Percentiles rank a stretch among this genome's conserved stretches.
These are phyloP conservation scores for Cryptus armator DNA, from an alignment of 2,888 invertebrate genomes.

Conservation along the genomic window DNA sequence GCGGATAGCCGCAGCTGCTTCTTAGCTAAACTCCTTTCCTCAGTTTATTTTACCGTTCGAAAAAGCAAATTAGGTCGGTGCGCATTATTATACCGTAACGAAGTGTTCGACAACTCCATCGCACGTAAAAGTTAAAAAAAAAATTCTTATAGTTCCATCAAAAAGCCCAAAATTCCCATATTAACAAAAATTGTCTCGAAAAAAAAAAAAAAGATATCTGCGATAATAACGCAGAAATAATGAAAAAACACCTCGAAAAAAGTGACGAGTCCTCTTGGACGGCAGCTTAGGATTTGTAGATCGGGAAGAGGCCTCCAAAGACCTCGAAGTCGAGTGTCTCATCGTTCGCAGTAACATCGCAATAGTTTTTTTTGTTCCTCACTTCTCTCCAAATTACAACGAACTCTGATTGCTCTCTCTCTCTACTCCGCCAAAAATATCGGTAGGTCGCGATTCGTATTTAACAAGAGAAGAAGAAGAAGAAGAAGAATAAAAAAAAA, in stretches of 20 bases:
- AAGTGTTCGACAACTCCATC: neutral
- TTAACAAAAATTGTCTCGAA: neutral
- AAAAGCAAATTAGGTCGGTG: conserved; percentile 33
- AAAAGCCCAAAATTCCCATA: neutral
- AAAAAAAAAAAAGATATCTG: neutral
- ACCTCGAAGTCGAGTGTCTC: conserved; percentile 69
- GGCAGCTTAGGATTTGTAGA: conserved; percentile 59
- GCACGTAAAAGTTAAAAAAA: neutral
- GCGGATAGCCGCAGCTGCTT: neutral
- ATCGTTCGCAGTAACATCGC: conserved; percentile 75
- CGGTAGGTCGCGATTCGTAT: neutral
- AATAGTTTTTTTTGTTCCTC: neutral
- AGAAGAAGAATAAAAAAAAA: neutral
- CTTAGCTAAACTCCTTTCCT: neutral
- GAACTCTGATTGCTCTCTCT: neutral
- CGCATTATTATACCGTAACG: neutral
- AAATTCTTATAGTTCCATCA: conserved; percentile 6
- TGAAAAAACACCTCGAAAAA: conserved; percentile 59
- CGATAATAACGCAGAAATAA: neutral
- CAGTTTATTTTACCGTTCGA: conserved; percentile 7
- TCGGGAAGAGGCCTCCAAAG: conserved; percentile 61
- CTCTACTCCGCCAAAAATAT: neutral
- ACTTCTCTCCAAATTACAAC: neutral
- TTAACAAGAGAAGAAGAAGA: neutral
- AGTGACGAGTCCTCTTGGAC: conserved; percentile 51